Evolutionary conservation across 2,797 vertebrate species (phyloP).

Genomic region (Anas acuta): DNA sequence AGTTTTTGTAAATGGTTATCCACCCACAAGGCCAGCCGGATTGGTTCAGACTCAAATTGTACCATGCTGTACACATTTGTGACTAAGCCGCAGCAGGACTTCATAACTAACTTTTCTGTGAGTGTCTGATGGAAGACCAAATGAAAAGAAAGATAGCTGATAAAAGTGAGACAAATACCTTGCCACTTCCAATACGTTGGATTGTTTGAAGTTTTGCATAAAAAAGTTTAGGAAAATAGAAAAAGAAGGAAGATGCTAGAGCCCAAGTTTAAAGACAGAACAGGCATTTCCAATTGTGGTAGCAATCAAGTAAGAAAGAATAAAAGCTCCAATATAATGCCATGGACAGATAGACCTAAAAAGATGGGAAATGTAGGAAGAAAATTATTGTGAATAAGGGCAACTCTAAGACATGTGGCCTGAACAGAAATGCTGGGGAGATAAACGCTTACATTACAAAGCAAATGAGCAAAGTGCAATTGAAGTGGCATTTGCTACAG

Average conservation of each 20-base stretch:
- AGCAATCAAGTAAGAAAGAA: neutral
- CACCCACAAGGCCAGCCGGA: neutral
- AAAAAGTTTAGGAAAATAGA: neutral
- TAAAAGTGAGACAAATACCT: neutral
- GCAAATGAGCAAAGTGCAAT: fast-evolving
- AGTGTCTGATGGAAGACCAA: neutral
- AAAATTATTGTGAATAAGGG: neutral
- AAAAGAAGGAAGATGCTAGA: neutral
- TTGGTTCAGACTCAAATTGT: neutral
- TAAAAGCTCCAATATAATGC: neutral
- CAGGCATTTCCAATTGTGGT: neutral
- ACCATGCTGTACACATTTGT: neutral
- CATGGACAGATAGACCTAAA: neutral
- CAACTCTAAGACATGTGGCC: neutral
- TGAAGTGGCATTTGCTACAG: neutral
- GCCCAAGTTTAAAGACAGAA: neutral
- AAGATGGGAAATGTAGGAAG: neutral
- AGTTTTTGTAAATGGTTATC: neutral
- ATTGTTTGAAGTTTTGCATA: neutral
- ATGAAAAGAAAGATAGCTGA: neutral
- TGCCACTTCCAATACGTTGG: neutral
- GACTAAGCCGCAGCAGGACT: neutral
- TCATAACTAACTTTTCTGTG: neutral
- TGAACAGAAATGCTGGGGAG: neutral
- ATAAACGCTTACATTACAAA: fast-evolving